Percentiles rank a stretch among this genome's conserved stretches.
These are phyloP conservation scores for Sycophila texana DNA, from an alignment of 2,888 invertebrate genomes.

Conservation along the genomic window DNA sequence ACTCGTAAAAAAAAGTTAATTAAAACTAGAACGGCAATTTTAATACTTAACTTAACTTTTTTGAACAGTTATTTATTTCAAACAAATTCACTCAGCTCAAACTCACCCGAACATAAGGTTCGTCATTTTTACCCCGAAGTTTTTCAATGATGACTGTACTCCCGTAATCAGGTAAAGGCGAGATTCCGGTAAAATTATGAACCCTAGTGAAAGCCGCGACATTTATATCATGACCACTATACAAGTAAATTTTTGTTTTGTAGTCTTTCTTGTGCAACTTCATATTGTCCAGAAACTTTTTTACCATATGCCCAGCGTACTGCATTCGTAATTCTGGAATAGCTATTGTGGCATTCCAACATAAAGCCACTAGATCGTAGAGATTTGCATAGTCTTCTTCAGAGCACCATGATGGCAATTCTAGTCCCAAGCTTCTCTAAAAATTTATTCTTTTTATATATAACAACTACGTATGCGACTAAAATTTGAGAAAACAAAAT, in stretches of 20 bases:
- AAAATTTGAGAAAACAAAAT: not conserved
- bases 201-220: slow-evolving; percentile 11
- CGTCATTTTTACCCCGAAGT: not conserved
- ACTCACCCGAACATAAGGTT: slow-evolving; percentile 5
- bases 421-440: not conserved
- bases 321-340: not conserved
- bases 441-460: not conserved
- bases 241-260: slow-evolving; percentile 37
- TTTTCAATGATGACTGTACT: slow-evolving; percentile 20
- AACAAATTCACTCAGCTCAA: not conserved
- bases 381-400: not conserved
- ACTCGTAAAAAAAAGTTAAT: not conserved
- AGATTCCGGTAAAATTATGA: not conserved
- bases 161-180: not conserved
- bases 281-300: not conserved
- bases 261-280: not conserved
- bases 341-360: not conserved
- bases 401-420: slow-evolving; percentile 21
- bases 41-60: not conserved
- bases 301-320: not conserved
- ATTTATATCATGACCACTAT: slow-evolving; percentile 43
- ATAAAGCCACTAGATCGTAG: not conserved
- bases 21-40: too few relatives aligned
- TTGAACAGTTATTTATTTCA: not conserved
- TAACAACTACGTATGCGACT: not conserved